Conservation (phyloP, 1,140 invertebrate species). For the Oryctes rhinoceros region DNA sequence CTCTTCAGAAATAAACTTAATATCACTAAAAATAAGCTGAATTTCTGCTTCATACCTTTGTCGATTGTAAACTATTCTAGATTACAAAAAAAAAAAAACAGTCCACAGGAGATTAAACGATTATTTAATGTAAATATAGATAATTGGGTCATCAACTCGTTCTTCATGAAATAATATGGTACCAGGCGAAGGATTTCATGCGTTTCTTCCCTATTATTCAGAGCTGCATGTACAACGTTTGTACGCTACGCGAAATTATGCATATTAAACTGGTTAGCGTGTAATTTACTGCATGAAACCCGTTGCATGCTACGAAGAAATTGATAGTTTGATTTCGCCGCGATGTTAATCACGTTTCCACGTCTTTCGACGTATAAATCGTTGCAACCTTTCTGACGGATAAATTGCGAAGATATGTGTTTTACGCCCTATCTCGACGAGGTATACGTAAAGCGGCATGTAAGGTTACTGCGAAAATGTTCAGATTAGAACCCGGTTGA, state of each 20-base stretch:
- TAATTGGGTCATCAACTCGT: no score
- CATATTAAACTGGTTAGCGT: neutral
- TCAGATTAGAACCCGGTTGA: neutral
- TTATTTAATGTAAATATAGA: no score
- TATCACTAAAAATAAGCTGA: no score
- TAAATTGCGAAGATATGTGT: neutral
- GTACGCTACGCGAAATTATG: neutral
- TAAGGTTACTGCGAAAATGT: neutral
- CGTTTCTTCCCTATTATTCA: no score
- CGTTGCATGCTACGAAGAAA: neutral
- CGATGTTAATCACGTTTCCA: neutral
- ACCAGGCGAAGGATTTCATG: no score
- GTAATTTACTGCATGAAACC: neutral
- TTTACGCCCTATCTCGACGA: neutral
- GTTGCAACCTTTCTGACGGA: neutral
- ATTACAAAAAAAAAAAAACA: no score
- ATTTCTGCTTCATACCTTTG: no score
- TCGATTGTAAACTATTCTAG: no score
- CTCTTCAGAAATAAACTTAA: no score
- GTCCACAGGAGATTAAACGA: no score
- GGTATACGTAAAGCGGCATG: neutral
- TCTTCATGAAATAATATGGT: no score
- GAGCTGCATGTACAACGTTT: neutral
- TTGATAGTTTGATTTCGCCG: constrained; percentile 5
- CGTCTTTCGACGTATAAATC: constrained; percentile 2